phyloP scores from a whole-genome alignment of 2,888 invertebrate genomes.

The Tipula helvola region DNA sequence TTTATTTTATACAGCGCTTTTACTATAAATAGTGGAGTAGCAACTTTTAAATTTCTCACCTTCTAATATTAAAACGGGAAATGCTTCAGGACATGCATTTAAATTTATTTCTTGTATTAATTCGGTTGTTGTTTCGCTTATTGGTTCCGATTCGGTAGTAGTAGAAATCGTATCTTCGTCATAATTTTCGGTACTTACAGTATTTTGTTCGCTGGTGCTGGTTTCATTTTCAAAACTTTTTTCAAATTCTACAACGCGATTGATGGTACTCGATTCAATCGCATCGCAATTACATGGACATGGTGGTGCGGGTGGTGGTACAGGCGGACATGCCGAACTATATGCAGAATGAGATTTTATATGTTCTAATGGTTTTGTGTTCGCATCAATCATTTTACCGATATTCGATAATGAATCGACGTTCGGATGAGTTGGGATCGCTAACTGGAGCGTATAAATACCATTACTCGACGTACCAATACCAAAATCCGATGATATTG shows the following conservation, averaged over 20 bases:
- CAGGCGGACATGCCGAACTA: slow-evolving; percentile 19
- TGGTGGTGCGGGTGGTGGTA: slow-evolving; percentile 32
- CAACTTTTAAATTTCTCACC: slow-evolving; percentile 43
- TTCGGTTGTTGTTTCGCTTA: not conserved
- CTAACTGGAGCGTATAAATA: slow-evolving; percentile 67
- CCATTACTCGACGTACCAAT: slow-evolving; percentile 43
- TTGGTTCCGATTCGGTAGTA: not conserved
- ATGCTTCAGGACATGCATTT: slow-evolving; percentile 48
- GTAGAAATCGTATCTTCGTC: not conserved
- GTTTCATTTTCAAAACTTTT: not conserved
- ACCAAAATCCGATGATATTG: slow-evolving; percentile 59
- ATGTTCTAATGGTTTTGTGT: not conserved
- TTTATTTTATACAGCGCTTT: slow-evolving; percentile 4
- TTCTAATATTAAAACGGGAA: slow-evolving; percentile 73
- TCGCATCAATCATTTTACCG: not conserved
- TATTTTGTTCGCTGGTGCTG: not conserved
- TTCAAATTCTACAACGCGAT: not conserved
- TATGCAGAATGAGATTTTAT: not conserved
- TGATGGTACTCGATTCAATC: not conserved
- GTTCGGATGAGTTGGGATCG: slow-evolving; percentile 49
- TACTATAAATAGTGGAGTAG: not conserved
- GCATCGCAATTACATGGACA: slow-evolving; percentile 24
- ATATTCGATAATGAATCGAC: slow-evolving; percentile 23
- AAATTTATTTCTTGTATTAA: not conserved
- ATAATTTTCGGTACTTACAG: not conserved